Evolutionary conservation across 2,797 vertebrate species (phyloP).

Genomic region (Argya squamiceps): DNA sequence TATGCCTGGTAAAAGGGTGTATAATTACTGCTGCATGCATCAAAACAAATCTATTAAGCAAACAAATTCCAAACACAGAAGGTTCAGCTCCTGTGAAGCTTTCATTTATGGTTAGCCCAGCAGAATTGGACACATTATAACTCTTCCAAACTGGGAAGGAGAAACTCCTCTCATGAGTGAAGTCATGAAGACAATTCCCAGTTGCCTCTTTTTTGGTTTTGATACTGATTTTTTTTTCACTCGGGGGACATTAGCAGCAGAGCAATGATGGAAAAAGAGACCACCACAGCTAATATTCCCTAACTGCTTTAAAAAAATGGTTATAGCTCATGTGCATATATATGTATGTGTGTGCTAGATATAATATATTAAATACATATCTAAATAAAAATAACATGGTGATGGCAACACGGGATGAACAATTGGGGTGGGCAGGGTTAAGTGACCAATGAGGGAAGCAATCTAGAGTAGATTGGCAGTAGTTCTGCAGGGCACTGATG

Average conservation of each 20-base stretch:
- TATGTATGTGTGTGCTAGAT: not conserved
- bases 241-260: not conserved
- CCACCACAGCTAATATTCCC: not conserved
- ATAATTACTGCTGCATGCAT: not conserved
- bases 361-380: too few species aligned
- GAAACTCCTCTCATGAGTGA: not conserved
- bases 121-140: not conserved
- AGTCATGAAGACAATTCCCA: too few species aligned
- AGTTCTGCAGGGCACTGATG: too few species aligned
- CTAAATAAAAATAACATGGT: not conserved
- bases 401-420: too few species aligned
- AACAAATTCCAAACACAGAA: not conserved
- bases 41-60: not conserved
- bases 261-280: not conserved
- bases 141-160: not conserved
- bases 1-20: not conserved
- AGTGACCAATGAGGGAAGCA: too few species aligned
- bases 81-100: not conserved
- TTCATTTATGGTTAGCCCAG: not conserved
- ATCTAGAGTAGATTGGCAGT: too few species aligned
- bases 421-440: too few species aligned
- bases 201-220: too few species aligned
- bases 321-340: not conserved
- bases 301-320: not conserved
- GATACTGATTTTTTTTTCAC: too few species aligned